These are phyloP conservation scores for Clamator glandarius DNA, from an alignment of 2,797 vertebrate species.

Conservation along the genomic window DNA sequence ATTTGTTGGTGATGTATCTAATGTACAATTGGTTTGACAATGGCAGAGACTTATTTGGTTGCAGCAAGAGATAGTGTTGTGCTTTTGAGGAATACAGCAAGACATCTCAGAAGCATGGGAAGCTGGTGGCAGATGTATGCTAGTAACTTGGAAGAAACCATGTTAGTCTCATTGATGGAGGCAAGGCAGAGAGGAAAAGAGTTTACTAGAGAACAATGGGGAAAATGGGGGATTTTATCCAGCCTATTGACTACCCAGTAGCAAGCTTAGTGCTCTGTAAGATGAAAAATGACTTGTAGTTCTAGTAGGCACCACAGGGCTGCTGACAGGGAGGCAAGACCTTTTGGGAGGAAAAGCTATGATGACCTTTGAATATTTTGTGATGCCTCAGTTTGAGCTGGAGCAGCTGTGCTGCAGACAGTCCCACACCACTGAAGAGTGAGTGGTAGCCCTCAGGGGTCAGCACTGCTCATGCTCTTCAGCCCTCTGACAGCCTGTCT, in stretches of 20 bases:
- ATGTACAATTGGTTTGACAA: neutral
- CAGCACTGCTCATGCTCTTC: neutral
- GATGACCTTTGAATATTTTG: neutral
- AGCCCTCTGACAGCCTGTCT: neutral
- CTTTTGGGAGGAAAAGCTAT: neutral
- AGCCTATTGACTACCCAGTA: neutral
- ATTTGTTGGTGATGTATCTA: neutral
- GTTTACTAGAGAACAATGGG: neutral
- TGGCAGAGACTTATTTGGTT: neutral
- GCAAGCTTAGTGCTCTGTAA: neutral
- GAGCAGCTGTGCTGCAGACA: slow-evolving; percentile 29
- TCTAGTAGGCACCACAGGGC: neutral
- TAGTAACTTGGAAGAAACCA: neutral
- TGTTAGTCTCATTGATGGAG: neutral
- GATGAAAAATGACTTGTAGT: neutral
- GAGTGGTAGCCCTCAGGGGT: neutral
- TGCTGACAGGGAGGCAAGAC: neutral
- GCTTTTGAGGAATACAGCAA: slow-evolving; percentile 18
- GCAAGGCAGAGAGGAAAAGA: neutral
- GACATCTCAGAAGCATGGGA: neutral
- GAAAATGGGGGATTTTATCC: neutral
- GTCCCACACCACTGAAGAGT: neutral
- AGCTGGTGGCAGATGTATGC: rapidly evolving
- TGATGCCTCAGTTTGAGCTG: neutral
- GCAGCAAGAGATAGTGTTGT: neutral